Evolutionary conservation across 2,797 vertebrate species (phyloP), one percentile per base, ranked within the genome.

Genomic region (Epinephelus awoara): DNA sequence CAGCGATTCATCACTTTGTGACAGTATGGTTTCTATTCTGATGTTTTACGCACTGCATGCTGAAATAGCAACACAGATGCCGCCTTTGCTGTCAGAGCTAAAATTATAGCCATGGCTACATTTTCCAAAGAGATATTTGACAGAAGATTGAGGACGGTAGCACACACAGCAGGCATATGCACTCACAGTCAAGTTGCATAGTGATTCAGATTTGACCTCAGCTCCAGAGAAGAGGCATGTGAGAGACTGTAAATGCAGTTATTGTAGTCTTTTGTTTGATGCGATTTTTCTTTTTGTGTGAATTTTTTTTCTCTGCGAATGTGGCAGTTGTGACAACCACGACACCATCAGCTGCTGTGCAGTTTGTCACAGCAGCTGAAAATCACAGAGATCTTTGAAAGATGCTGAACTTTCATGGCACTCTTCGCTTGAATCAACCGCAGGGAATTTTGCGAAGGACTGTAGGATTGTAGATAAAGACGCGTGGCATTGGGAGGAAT

Each of bases 361-460:
- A 52, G 12, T 77, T 73, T 82, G 38, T 79, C 44, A 77, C 56
- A 56, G 38, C 65, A 59, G 57, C 42, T 59, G 56, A 54, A 67
- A 64, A 69, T 25, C 42, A 54, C 47, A 75, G 54, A 49, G 7
- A 23, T 56, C 11, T 40, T 42, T 54, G 61, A 69, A 65, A 49
- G 44, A 68, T 9, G 3, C 40, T 66, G 29, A 59, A 63, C 21
- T 69, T 70, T 63, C 21, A 55, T 70, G 68, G 47, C 50, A 6
- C n/a, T 72, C 13, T 47, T 75, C 62, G 57, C 4, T n/a, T 54
- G 3, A 85, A 69, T 82, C 63, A 40, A 63, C 42, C 40, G 14
- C 14, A 40, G 55, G 52, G 29, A 23, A 72, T 56, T 34, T 62
- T 47, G 49, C 14, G 57, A 38, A 2, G 19, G 25, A 34, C 5